These are phyloP conservation scores for Tetraodon nigroviridis DNA, from an alignment of 2,113 vertebrate genomes.

Conservation along the genomic window DNA sequence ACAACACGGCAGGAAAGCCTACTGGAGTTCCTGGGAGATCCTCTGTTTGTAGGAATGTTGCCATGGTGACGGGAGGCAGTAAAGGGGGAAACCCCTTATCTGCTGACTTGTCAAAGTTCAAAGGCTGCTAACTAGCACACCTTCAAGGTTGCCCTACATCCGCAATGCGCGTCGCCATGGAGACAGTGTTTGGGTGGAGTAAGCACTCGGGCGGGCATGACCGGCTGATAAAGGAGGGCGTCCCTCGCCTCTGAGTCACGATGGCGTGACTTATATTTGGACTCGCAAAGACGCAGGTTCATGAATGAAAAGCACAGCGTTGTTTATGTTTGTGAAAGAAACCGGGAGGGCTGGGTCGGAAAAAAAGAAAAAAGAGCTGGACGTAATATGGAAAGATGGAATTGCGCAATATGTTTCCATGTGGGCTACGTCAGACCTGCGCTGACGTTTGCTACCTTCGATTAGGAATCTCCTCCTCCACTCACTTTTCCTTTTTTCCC, in stretches of 20 bases:
- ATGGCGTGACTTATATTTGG: slow-evolving; percentile 48
- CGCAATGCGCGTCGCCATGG: slow-evolving; percentile 63
- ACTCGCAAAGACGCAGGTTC: slow-evolving; percentile 40
- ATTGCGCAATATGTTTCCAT: too few species aligned
- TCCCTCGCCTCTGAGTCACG: slow-evolving; percentile 56
- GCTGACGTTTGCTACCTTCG: too few species aligned
- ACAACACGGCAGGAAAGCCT: slow-evolving; percentile 70
- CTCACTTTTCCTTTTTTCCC: too few species aligned
- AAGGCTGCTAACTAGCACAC: slow-evolving; percentile 50
- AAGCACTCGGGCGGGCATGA: slow-evolving; percentile 49
- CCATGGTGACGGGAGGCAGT: slow-evolving; percentile 61
- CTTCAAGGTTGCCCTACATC: slow-evolving; percentile 42
- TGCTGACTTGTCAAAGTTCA: slow-evolving; percentile 63
- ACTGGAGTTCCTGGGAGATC: slow-evolving; percentile 61
- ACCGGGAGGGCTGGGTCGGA: slow-evolving; percentile 24
- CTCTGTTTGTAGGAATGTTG: slow-evolving; percentile 77
- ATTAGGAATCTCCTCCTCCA: too few species aligned
- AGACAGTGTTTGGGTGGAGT: slow-evolving; percentile 67
- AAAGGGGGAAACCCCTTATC: slow-evolving; percentile 72
- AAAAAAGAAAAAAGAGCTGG: neutral
- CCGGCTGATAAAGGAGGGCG: slow-evolving; percentile 42
- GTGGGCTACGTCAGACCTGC: too few species aligned
- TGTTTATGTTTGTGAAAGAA: slow-evolving; percentile 44
- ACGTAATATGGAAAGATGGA: too few species aligned
- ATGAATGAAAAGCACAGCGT: slow-evolving; percentile 57